phyloP scores from a whole-genome alignment of 2,113 vertebrate species.

The Hepsetus odoe region DNA sequence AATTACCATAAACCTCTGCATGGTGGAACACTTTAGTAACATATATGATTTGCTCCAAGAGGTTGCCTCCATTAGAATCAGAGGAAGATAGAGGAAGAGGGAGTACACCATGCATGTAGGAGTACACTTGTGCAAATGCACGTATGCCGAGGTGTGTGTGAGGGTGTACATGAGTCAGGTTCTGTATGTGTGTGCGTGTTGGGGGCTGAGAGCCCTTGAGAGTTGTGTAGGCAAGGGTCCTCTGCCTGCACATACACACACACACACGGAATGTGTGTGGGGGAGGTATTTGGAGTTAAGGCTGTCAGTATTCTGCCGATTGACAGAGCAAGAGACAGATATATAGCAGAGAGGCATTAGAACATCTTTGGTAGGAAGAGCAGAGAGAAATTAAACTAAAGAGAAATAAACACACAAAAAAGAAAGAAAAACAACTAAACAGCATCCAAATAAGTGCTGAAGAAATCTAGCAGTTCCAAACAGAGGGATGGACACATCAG shows the following conservation, averaged over 20 bases:
- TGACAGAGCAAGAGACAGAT: constrained; percentile 63
- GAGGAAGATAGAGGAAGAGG: background rate
- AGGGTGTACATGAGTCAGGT: constrained; percentile 12
- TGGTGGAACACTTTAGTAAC: background rate
- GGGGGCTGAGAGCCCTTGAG: constrained; percentile 73
- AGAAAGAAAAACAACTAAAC: background rate
- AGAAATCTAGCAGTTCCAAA: constrained; percentile 7
- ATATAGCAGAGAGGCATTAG: background rate
- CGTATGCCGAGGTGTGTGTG: constrained; percentile 21
- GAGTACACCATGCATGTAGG: background rate
- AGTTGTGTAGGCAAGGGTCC: constrained; percentile 75
- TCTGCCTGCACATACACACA: constrained; percentile 57
- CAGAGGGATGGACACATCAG: background rate
- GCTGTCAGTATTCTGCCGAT: constrained; percentile 61
- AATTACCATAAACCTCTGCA: background rate
- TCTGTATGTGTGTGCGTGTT: constrained; percentile 10
- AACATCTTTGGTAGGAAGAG: constrained; percentile 20
- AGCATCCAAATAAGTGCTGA: background rate
- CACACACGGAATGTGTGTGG: constrained; percentile 55
- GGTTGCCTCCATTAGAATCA: constrained; percentile 10
- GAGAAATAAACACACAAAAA: background rate
- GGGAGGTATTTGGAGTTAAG: constrained; percentile 64
- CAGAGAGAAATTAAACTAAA: background rate
- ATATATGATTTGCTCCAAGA: background rate
- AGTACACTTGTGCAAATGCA: constrained; percentile 17